These are phyloP conservation scores for Deilephila elpenor DNA, from an alignment of 2,888 invertebrate genomes.

Conservation along the genomic window DNA sequence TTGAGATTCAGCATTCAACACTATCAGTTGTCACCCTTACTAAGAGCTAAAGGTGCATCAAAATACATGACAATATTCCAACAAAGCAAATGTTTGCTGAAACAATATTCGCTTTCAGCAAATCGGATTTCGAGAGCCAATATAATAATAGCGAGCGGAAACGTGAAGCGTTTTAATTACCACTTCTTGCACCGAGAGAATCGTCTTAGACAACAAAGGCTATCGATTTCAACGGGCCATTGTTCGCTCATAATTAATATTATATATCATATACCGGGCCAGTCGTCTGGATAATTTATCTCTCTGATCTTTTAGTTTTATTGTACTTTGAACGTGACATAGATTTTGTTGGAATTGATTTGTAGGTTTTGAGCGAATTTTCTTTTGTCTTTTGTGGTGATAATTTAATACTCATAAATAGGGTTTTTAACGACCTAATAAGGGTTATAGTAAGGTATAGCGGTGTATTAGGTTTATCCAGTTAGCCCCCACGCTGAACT, in stretches of 20 bases:
- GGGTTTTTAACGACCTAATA: too few relatives aligned
- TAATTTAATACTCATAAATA: too few relatives aligned
- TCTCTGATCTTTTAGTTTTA: slow-evolving; percentile 28
- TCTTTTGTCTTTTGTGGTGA: too few relatives aligned
- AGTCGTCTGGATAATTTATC: slow-evolving; percentile 15
- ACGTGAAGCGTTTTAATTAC: slow-evolving; percentile 61
- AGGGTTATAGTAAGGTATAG: too few relatives aligned
- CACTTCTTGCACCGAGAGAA: slow-evolving; percentile 58
- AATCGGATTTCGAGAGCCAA: slow-evolving; percentile 57
- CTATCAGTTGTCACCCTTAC: too few relatives aligned
- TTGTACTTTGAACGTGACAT: not conserved
- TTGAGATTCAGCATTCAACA: too few relatives aligned
- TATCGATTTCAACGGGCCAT: slow-evolving; percentile 59
- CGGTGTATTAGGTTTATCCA: too few relatives aligned
- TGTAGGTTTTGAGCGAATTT: too few relatives aligned
- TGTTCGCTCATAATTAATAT: slow-evolving; percentile 49
- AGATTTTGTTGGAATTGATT: not conserved
- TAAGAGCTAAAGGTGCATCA: not conserved
- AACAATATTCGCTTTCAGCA: slow-evolving; percentile 35
- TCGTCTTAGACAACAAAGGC: slow-evolving; percentile 66
- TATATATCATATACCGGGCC: slow-evolving; percentile 12
- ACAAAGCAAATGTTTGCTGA: not conserved
- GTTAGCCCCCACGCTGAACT: too few relatives aligned
- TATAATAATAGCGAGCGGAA: slow-evolving; percentile 34
- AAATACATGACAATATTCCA: not conserved